Conservation (phyloP, 1,140 invertebrate genomes). For the Pemphigus obesinymphae region DNA sequence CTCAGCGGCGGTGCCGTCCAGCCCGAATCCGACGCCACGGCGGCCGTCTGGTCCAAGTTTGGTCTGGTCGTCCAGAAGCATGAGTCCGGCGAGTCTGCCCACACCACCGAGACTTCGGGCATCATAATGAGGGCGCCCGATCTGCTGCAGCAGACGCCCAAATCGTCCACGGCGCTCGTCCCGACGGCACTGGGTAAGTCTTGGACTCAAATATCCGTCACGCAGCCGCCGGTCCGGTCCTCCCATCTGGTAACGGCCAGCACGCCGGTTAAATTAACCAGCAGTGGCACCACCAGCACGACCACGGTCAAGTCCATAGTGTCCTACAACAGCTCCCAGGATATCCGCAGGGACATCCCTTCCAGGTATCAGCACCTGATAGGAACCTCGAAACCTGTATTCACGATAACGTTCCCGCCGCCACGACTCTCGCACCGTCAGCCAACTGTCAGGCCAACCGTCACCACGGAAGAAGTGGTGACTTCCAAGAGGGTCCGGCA, state of each 20-base stretch:
- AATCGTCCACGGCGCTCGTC: not conserved
- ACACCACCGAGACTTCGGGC: slow-evolving; percentile 33
- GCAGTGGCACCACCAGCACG: not conserved
- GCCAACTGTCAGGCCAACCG: not conserved
- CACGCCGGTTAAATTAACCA: not conserved
- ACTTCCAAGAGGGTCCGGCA: slow-evolving; percentile 47
- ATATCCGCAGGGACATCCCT: not conserved
- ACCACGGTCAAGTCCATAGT: not conserved
- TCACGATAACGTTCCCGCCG: slow-evolving; percentile 19
- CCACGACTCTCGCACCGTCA: not conserved
- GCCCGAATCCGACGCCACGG: not conserved
- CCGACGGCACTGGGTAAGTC: not conserved
- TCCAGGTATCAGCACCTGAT: not conserved
- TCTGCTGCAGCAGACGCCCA: not conserved
- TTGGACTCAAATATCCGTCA: slow-evolving; percentile 38
- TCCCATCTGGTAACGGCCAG: not conserved
- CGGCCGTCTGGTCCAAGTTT: slow-evolving; percentile 25
- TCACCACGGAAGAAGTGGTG: not conserved
- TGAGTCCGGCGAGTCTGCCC: not conserved
- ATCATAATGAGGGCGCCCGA: slow-evolving; percentile 23
- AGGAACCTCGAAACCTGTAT: not conserved
- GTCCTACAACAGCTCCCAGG: not conserved
- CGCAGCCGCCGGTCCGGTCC: not conserved
- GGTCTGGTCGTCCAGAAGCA: slow-evolving; percentile 2
- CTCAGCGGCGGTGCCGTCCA: not conserved